Evolutionary conservation across 2,888 invertebrate genomes (phyloP).

Genomic region (Conistra vaccinii): DNA sequence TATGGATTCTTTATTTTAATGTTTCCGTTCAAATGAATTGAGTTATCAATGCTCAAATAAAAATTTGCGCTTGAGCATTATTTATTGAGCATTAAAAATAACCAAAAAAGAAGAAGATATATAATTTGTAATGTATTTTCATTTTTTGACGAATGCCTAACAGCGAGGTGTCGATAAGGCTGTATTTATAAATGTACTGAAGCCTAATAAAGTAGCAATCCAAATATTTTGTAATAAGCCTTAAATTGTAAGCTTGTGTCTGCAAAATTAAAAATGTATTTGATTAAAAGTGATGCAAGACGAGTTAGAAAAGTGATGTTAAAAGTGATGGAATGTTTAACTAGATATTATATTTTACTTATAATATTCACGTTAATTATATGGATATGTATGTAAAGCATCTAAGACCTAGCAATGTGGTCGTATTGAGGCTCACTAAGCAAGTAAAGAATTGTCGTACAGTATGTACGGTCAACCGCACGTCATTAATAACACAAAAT

Average conservation of each 20-base stretch:
- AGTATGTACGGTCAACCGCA: neutral
- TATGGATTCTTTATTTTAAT: neutral
- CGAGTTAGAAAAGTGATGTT: no score
- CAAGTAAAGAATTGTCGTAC: neutral
- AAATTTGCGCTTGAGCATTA: neutral
- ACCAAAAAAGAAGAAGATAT: neutral
- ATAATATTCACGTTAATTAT: conserved; percentile 14
- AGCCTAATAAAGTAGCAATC: conserved; percentile 7
- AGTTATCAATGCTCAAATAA: neutral
- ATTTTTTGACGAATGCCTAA: neutral
- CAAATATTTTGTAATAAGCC: conserved; percentile 47
- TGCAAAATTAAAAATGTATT: conserved; percentile 11
- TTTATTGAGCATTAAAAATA: neutral
- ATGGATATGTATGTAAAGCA: neutral
- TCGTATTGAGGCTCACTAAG: conserved; percentile 6
- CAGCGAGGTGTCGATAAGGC: neutral
- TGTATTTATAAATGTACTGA: conserved; percentile 21
- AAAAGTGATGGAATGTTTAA: conserved; percentile 6
- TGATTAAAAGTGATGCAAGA: neutral
- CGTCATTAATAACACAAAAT: neutral
- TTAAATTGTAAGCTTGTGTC: conserved; percentile 37
- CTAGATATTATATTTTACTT: conserved; percentile 14
- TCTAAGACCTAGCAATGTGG: neutral
- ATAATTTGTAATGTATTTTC: neutral
- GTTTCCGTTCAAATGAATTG: neutral